phyloP scores from a whole-genome alignment of 2,888 invertebrate species.

The Tiphia femorata region DNA sequence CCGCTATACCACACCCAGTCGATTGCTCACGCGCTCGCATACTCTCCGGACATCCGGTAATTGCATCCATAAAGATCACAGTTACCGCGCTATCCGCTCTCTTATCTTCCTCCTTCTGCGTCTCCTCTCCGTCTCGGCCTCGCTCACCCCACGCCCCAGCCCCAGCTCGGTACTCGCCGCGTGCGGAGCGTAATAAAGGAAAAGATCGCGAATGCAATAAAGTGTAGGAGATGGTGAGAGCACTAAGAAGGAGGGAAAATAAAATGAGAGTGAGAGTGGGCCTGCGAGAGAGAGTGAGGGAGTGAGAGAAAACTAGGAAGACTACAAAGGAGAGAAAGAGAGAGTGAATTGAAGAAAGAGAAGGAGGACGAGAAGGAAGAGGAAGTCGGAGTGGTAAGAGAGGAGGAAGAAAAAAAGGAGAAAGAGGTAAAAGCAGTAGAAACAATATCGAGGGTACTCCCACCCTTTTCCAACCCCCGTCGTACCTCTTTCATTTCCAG shows the following conservation, averaged over 20 bases:
- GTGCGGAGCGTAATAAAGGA: constrained; percentile 39
- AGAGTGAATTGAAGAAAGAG: constrained; percentile 26
- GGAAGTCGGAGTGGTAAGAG: neutral
- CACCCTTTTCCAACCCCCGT: constrained; percentile 7
- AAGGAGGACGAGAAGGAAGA: neutral
- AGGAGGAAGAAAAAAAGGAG: neutral
- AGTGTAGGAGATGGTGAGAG: too few species aligned
- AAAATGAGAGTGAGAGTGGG: neutral
- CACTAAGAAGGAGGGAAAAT: neutral
- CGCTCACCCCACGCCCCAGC: neutral
- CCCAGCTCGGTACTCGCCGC: constrained; percentile 7
- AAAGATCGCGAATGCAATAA: constrained; percentile 43
- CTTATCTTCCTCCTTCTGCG: too few species aligned
- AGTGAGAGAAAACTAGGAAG: neutral
- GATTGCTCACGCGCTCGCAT: neutral
- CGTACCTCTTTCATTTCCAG: constrained; percentile 20
- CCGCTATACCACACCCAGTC: too few species aligned
- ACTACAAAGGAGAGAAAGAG: constrained; percentile 1
- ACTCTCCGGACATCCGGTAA: constrained; percentile 31
- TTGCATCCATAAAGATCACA: constrained; percentile 40
- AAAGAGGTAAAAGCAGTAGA: constrained; percentile 5
- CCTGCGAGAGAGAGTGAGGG: neutral
- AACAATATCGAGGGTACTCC: constrained; percentile 39
- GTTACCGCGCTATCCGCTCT: too few species aligned
- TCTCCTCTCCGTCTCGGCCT: constrained; percentile 1